Percentiles rank a stretch among this genome's conserved stretches.
phyloP scores from a whole-genome alignment of 1,140 invertebrate species.

The Meloidogyne floridensis region DNA sequence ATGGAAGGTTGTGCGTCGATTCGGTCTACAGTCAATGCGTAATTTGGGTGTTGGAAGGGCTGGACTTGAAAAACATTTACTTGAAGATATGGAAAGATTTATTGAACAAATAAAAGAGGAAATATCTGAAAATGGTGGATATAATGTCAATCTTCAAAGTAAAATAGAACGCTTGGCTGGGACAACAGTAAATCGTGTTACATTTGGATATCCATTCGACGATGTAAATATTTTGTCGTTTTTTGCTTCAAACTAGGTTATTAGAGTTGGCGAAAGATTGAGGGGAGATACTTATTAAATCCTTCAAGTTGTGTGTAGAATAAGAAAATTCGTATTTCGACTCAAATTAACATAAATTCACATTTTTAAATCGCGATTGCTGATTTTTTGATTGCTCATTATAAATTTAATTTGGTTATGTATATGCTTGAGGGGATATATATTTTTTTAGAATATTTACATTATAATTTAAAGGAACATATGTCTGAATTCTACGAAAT shows the following conservation, averaged over 20 bases:
- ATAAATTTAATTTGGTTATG: too few species aligned
- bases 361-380: too few species aligned
- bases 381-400: too few species aligned
- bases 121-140: neutral
- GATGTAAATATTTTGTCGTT: neutral
- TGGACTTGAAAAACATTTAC: constrained; percentile 26
- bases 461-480: constrained; percentile 9
- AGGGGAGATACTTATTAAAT: too few species aligned
- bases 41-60: constrained; percentile 30
- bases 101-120: neutral
- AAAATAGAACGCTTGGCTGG: neutral
- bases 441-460: too few species aligned
- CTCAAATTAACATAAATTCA: too few species aligned
- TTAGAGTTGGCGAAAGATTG: too few species aligned
- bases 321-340: too few species aligned
- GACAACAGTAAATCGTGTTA: neutral
- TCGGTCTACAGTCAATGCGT: constrained; percentile 13
- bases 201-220: constrained; percentile 4
- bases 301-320: too few species aligned
- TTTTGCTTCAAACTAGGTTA: neutral
- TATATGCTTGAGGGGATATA: too few species aligned
- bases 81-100: constrained; percentile 9
- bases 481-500: constrained; percentile 12
- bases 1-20: constrained; percentile 18
- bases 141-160: neutral